Evolutionary conservation across 2,797 vertebrate genomes (phyloP).

Genomic region (Urocyon cinereoargenteus): DNA sequence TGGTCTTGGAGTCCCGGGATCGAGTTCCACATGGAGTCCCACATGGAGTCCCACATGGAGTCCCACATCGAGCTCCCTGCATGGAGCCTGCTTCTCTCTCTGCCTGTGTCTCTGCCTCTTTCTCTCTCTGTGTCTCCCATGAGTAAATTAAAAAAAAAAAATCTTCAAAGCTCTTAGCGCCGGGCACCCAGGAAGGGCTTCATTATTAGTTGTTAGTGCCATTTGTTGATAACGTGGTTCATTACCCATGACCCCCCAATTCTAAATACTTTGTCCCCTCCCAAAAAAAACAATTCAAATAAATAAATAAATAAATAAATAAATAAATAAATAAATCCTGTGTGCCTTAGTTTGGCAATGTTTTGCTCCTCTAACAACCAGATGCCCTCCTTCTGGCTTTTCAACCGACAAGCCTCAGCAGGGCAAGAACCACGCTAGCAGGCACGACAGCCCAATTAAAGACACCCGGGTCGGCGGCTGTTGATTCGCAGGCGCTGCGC

Average conservation of each 20-base stretch:
- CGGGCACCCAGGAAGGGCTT: neutral
- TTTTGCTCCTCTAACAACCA: neutral
- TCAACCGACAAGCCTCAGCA: slow-evolving; percentile 53
- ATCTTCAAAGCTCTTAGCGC: neutral
- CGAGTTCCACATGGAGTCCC: too few relatives aligned
- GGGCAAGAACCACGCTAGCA: neutral
- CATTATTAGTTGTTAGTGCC: neutral
- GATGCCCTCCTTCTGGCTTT: slow-evolving; percentile 10
- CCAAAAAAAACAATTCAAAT: too few relatives aligned
- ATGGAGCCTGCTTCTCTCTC: too few relatives aligned
- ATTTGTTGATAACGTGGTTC: neutral
- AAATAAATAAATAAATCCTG: too few relatives aligned
- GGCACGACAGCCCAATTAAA: neutral
- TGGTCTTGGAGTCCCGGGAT: too few relatives aligned
- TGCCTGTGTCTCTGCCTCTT: too few relatives aligned
- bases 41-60: too few relatives aligned
- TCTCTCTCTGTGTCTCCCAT: too few relatives aligned
- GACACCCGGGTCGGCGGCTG: neutral
- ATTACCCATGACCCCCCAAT: neutral
- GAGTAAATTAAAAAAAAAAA: too few relatives aligned
- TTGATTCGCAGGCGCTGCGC: neutral
- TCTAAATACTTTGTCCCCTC: neutral
- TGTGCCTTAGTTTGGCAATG: neutral
- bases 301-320: too few relatives aligned
- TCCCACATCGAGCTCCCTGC: too few relatives aligned